Percentiles rank a stretch among this genome's conserved stretches.
These are phyloP conservation scores for Apus apus DNA, from an alignment of 2,113 vertebrate genomes.

Conservation along the genomic window DNA sequence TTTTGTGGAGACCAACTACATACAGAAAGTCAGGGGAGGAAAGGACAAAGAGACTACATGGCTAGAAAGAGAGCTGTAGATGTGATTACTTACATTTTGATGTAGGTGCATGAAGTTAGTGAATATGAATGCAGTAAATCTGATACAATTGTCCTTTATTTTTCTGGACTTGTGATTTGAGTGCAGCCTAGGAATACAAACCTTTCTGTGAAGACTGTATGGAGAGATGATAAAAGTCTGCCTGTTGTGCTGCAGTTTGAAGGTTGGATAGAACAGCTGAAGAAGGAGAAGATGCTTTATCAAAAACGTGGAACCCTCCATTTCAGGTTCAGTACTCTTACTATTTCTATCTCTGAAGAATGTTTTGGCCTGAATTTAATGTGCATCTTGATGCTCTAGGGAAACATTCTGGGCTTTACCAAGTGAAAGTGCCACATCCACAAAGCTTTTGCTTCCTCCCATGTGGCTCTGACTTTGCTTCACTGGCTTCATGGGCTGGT, in stretches of 20 bases:
- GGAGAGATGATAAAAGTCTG: conserved; percentile 55
- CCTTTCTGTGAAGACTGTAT: conserved; percentile 61
- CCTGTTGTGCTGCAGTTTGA: conserved; percentile 76
- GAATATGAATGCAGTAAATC: neutral
- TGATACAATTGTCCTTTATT: neutral
- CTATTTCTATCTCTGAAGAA: neutral
- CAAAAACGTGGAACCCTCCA: conserved; percentile 79
- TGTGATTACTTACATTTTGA: neutral
- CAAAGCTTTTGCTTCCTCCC: neutral
- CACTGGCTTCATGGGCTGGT: neutral
- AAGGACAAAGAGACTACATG: neutral
- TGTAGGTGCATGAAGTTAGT: neutral
- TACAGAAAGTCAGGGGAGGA: neutral
- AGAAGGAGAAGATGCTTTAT: conserved; percentile 74
- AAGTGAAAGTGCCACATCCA: neutral
- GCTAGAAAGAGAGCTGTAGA: neutral
- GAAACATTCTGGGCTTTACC: neutral
- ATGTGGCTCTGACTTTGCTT: neutral
- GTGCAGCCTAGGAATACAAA: conserved; percentile 75
- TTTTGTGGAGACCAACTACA: neutral
- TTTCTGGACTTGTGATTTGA: neutral
- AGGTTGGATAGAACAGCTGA: conserved; percentile 82
- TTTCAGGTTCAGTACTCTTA: conserved; percentile 73
- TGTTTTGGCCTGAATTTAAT: neutral
- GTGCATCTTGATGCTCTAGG: neutral